Evolutionary conservation across 2,113 vertebrate genomes (phyloP).

Genomic region (Gila orcuttii): DNA sequence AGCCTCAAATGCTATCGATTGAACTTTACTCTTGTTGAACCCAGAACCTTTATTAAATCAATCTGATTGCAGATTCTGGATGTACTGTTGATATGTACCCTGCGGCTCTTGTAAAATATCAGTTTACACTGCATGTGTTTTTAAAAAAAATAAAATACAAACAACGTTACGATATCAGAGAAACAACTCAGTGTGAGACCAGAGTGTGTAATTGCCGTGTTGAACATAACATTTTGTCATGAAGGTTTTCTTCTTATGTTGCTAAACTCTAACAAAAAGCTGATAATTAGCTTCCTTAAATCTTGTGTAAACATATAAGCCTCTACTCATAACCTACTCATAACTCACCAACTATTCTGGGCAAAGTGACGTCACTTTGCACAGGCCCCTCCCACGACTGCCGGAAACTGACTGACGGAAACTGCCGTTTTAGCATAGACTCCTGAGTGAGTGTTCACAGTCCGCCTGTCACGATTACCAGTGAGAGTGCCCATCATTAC

Average conservation of each 20-base stretch:
- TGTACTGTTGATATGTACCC: not conserved
- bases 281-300: not conserved
- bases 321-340: not conserved
- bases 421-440: no score
- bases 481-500: no score
- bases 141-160: not conserved
- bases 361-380: no score
- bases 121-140: not conserved
- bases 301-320: not conserved
- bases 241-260: not conserved
- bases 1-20: not conserved
- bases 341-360: no score
- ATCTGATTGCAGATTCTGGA: conserved; percentile 4
- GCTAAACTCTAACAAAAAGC: not conserved
- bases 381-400: no score
- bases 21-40: conserved; percentile 8
- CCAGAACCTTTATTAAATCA: not conserved
- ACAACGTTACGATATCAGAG: not conserved
- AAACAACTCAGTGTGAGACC: not conserved
- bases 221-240: not conserved
- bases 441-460: no score
- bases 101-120: not conserved
- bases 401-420: no score
- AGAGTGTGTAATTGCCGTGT: not conserved
- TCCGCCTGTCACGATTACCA: no score